Evolutionary conservation across 2,113 vertebrate species (phyloP).

Genomic region (Oryzias melastigma): DNA sequence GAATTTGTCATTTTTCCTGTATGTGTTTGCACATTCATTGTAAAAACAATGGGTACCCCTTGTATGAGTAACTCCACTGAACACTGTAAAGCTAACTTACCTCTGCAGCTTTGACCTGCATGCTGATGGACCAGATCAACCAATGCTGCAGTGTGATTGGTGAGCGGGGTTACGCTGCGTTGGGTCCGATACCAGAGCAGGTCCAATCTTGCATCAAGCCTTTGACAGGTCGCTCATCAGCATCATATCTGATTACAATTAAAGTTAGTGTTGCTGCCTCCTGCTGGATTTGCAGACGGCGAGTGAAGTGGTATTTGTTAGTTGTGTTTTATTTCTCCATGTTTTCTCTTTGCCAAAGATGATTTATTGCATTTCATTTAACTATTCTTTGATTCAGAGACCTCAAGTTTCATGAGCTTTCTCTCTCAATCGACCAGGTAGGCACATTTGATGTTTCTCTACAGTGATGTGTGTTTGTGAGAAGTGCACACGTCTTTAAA

Average conservation of each 20-base stretch:
- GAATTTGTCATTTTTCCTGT: too few species aligned
- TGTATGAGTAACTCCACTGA: too few species aligned
- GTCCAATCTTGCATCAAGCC: constrained; percentile 13
- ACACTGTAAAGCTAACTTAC: neutral
- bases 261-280: constrained; percentile 43
- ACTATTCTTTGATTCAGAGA: constrained; percentile 5
- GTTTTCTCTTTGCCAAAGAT: neutral
- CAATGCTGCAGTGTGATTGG: constrained; percentile 1
- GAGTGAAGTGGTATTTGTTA: neutral
- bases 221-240: constrained; percentile 24
- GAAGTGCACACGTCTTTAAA: neutral
- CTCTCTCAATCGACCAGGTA: constrained; percentile 30
- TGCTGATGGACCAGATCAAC: neutral
- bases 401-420: neutral
- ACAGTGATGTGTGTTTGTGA: neutral
- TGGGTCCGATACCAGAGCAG: neutral
- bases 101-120: constrained; percentile 1
- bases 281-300: constrained; percentile 31
- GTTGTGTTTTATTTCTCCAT: neutral
- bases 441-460: constrained; percentile 2
- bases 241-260: constrained; percentile 43
- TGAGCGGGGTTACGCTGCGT: neutral
- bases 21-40: too few species aligned
- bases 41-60: too few species aligned
- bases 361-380: neutral